A percentile compares a stretch with the other conserved stretches of the same genome.
Evolutionary conservation across 2,797 vertebrate genomes (phyloP).

Genomic region (Cyclopterus lumpus): DNA sequence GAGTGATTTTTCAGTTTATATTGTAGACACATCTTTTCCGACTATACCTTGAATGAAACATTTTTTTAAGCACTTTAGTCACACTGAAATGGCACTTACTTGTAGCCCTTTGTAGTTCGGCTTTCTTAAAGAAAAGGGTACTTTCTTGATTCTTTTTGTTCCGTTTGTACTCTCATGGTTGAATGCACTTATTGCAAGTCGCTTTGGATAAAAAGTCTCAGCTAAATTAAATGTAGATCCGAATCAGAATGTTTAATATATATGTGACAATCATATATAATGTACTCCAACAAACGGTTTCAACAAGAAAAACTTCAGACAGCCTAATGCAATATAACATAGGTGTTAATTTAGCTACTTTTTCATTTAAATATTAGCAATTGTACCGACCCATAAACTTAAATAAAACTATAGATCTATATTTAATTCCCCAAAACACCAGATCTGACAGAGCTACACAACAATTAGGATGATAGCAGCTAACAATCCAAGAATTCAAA

Average conservation of each 20-base stretch:
- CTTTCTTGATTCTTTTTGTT: too few relatives aligned
- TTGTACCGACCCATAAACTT: not conserved
- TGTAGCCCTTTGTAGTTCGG: too few relatives aligned
- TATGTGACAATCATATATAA: not conserved
- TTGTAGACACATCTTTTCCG: too few relatives aligned
- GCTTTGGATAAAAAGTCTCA: too few relatives aligned
- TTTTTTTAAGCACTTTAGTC: too few relatives aligned
- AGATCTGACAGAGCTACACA: conserved; percentile 9
- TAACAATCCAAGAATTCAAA: conserved; percentile 4
- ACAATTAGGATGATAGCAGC: conserved; percentile 1
- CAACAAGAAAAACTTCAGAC: not conserved
- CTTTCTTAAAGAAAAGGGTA: too few relatives aligned
- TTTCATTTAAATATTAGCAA: not conserved
- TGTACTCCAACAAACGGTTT: not conserved
- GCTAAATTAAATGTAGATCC: too few relatives aligned
- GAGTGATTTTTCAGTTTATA: not conserved
- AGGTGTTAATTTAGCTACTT: not conserved
- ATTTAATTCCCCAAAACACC: conserved; percentile 15
- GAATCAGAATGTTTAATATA: not conserved
- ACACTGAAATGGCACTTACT: too few relatives aligned
- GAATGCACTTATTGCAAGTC: too few relatives aligned
- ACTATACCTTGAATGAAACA: too few relatives aligned
- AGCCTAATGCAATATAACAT: not conserved
- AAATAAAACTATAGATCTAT: not conserved
- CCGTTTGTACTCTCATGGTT: too few relatives aligned